Evolutionary conservation across 2,888 invertebrate genomes (phyloP).

Genomic region (Eupelmus urozonus): DNA sequence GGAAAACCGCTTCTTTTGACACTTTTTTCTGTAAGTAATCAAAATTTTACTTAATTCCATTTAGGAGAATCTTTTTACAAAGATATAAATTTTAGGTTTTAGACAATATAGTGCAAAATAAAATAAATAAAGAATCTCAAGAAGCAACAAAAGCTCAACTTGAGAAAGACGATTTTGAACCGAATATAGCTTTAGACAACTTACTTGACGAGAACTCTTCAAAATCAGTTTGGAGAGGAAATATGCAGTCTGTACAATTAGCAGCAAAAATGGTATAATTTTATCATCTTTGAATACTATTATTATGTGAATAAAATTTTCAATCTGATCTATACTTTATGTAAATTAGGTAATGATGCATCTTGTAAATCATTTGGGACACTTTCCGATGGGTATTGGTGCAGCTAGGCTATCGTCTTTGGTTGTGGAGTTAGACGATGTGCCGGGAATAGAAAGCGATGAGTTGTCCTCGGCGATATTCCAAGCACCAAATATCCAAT

Average conservation of each 20-base stretch:
- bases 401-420: slow-evolving; percentile 92
- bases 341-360: slow-evolving; percentile 85
- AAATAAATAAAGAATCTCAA: slow-evolving; percentile 59
- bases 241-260: slow-evolving; percentile 79
- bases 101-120: slow-evolving; percentile 74
- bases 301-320: neutral
- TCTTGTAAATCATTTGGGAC: slow-evolving; percentile 93
- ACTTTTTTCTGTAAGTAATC: slow-evolving; percentile 83
- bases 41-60: neutral
- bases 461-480: slow-evolving; percentile 90
- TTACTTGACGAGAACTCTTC: slow-evolving; percentile 78
- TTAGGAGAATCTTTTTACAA: slow-evolving; percentile 1
- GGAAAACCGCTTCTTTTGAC: slow-evolving; percentile 81
- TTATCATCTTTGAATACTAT: too few relatives aligned
- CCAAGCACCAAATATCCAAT: slow-evolving; percentile 88
- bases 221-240: slow-evolving; percentile 72
- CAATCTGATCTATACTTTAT: neutral
- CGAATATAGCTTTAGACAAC: slow-evolving; percentile 85
- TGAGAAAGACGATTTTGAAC: slow-evolving; percentile 82
- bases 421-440: slow-evolving; percentile 95
- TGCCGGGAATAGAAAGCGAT: slow-evolving; percentile 85
- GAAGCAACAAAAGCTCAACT: slow-evolving; percentile 65
- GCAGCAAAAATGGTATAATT: slow-evolving; percentile 80
- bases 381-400: slow-evolving; percentile 95
- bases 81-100: slow-evolving; percentile 68